A percentile compares a stretch with the other conserved stretches of the same genome.
Conservation (phyloP, 2,113 vertebrate genomes). For the Heloderma charlesbogerti region DNA sequence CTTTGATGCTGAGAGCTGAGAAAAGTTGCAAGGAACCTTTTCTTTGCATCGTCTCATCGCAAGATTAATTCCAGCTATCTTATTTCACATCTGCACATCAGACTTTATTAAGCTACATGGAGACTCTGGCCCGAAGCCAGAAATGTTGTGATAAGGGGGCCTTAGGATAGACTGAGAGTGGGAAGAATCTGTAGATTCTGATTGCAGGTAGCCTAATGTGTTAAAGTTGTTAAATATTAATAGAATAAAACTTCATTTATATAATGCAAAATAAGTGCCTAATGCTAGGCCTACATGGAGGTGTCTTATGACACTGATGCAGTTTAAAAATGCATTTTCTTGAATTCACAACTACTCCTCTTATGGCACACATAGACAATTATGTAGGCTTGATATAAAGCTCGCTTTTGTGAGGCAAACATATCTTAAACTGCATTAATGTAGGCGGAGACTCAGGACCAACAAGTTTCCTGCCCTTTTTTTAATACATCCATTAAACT, state of each 20-base stretch:
- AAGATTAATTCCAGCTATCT: slow-evolving; percentile 46
- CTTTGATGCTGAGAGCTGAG: slow-evolving; percentile 25
- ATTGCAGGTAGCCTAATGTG: not conserved
- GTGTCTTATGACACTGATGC: too few species aligned
- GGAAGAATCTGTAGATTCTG: not conserved
- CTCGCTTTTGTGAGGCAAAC: too few species aligned
- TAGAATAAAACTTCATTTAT: not conserved
- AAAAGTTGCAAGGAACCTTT: not conserved
- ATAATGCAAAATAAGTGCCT: not conserved
- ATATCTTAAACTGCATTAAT: too few species aligned
- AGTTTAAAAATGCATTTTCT: too few species aligned
- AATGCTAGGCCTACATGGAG: not conserved
- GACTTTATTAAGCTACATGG: slow-evolving; percentile 1
- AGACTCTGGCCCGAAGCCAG: not conserved
- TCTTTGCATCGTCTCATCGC: not conserved
- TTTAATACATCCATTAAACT: too few species aligned
- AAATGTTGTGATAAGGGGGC: not conserved
- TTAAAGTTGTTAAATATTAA: not conserved
- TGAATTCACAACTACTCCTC: too few species aligned
- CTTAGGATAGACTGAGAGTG: not conserved
- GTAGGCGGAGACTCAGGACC: too few species aligned
- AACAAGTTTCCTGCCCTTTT: too few species aligned
- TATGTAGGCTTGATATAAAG: too few species aligned
- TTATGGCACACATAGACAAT: too few species aligned
- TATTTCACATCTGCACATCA: slow-evolving; percentile 58